Evolutionary conservation across 2,113 vertebrate species (phyloP), one percentile per base, ranked within the genome.

Genomic region (Scomber scombrus): DNA sequence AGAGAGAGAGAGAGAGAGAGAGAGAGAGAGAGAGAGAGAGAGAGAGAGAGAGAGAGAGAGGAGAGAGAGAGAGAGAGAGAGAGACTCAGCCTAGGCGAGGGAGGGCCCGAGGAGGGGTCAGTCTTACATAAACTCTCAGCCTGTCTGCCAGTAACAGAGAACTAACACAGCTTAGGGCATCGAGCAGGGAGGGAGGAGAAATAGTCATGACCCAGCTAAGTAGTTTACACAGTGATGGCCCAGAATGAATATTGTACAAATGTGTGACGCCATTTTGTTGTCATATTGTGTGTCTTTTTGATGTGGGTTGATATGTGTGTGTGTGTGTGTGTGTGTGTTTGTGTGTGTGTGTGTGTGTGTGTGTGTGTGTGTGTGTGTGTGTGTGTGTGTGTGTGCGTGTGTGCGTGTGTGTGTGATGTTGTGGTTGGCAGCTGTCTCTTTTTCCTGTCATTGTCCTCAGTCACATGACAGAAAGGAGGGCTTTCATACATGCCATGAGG

Each of bases 71-170:
- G 8, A 7, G 87, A 90, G 88, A 91, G 79, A 82, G 88, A 69
- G 79, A 88, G 88, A 87, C 89, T 93, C 88, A 84, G 87, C 86
- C 86, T 81, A 72, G 75, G 91, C 76, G 19, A 90, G 86, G 72
- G 93, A 93, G 93, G 93, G 92, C 92, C 91, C 80, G 54, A 88
- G 77, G 80, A 91, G 81, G 91, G 90, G 93, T 94, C 91, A 93
- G 87, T 82, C 92, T 93, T 93, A 92, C 88, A 92, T 92, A 93
- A 94, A 93, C 91, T 87, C 85, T 79, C 73, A 61, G 90, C 86
- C 84, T 79, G 85, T 85, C 86, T 90, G 90, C 92, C 89, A 90
- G 88, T 85, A 91, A 93, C 84, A 78, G 87, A 82, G 91, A 88
- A 87, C 90, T 89, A 91, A 90, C 91, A 90, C 84, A 73, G 86